A percentile compares a stretch with the other conserved stretches of the same genome.
Conservation (phyloP, 92 coral and sea anemone species). For the Nematostella vectensis region DNA sequence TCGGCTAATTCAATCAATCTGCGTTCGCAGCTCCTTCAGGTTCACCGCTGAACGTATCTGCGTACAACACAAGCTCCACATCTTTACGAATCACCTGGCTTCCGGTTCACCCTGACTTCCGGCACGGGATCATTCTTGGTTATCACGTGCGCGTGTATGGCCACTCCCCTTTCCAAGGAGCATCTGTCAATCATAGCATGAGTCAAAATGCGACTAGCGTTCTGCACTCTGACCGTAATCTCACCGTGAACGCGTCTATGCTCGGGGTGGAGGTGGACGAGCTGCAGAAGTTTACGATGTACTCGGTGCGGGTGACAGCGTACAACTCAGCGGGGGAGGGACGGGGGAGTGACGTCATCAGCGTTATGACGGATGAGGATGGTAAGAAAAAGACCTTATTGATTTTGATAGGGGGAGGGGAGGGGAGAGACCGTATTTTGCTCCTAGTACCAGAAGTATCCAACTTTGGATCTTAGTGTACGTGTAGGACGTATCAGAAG, state of each 20-base stretch:
- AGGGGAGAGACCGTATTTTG: background rate
- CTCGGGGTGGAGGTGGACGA: slow-evolving; percentile 5
- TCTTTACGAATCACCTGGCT: slow-evolving; percentile 21
- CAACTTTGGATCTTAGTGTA: too few relatives aligned
- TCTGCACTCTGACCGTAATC: background rate
- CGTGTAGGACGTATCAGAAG: too few relatives aligned
- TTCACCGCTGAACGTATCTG: slow-evolving; percentile 17
- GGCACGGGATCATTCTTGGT: slow-evolving; percentile 31
- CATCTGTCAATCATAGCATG: too few relatives aligned
- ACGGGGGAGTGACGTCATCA: slow-evolving; percentile 9
- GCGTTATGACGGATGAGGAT: slow-evolving; percentile 14
- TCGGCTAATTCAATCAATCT: too few relatives aligned
- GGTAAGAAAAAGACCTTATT: slow-evolving; percentile 26
- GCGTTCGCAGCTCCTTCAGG: slow-evolving; percentile 27
- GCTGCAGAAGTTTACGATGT: slow-evolving; percentile 20
- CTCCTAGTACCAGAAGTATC: too few relatives aligned
- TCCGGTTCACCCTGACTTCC: background rate
- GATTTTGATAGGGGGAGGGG: background rate
- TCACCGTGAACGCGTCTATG: background rate
- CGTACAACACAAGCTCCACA: slow-evolving; percentile 1
- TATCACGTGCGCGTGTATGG: slow-evolving; percentile 5
- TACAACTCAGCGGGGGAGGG: slow-evolving; percentile 36
- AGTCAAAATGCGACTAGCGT: slow-evolving; percentile 2
- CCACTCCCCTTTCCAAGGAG: too few relatives aligned
- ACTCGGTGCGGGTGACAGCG: slow-evolving; percentile 32